A percentile compares a stretch with the other conserved stretches of the same genome.
phyloP scores from a whole-genome alignment of 2,113 vertebrate genomes.

The Pseudois nayaur region DNA sequence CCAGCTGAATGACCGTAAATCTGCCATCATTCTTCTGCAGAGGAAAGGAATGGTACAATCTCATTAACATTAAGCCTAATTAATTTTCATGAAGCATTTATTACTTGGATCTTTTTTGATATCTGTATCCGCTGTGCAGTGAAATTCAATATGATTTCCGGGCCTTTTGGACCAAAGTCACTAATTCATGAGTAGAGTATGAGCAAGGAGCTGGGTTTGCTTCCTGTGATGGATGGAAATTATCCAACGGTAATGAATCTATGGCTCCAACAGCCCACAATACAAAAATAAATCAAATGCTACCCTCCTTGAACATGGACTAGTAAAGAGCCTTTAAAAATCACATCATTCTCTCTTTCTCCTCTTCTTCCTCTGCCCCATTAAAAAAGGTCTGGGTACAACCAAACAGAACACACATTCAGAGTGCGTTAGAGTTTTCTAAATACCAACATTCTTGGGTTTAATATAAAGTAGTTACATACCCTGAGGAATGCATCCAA shows the following conservation, averaged over 20 bases:
- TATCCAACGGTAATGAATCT: conserved; percentile 72
- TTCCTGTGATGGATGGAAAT: conserved; percentile 71
- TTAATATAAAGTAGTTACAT: conserved; percentile 79
- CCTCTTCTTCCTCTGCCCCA: neutral
- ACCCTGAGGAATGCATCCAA: conserved; percentile 99
- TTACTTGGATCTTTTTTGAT: conserved; percentile 13
- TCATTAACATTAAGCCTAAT: conserved; percentile 64
- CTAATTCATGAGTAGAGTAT: conserved; percentile 69
- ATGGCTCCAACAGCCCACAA: conserved; percentile 2
- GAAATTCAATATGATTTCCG: conserved; percentile 58
- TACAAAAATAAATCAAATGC: conserved; percentile 66
- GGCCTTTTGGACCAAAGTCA: conserved; percentile 55
- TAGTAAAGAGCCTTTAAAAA: conserved; percentile 69
- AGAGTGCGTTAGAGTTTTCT: neutral
- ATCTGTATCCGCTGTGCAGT: conserved; percentile 51
- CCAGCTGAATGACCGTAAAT: conserved; percentile 97
- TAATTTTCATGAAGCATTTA: conserved; percentile 49
- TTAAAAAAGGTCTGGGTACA: neutral
- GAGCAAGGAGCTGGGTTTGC: conserved; percentile 35
- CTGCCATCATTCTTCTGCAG: conserved; percentile 96
- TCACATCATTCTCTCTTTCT: conserved; percentile 34
- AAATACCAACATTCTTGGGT: neutral
- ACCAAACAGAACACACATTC: neutral
- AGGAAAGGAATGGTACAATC: conserved; percentile 24
- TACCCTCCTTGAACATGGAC: conserved; percentile 57